phyloP scores from a whole-genome alignment of 2,113 vertebrate genomes.

The Fregata magnificens region DNA sequence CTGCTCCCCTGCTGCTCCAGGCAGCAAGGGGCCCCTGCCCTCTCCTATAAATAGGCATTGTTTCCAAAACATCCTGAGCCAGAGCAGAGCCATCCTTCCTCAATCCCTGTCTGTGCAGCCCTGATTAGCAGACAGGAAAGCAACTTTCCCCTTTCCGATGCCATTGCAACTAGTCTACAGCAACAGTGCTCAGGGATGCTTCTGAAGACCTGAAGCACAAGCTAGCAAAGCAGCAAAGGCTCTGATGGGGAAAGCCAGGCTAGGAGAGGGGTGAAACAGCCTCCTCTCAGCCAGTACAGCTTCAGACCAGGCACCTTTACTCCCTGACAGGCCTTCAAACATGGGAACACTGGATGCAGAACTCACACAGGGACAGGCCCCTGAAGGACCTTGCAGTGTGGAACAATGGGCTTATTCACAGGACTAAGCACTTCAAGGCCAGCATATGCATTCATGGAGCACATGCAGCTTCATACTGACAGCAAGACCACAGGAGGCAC shows the following conservation, averaged over 20 bases:
- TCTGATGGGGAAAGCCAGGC: not conserved
- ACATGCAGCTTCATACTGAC: not conserved
- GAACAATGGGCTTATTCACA: not conserved
- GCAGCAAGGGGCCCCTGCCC: not conserved
- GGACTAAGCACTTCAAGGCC: not conserved
- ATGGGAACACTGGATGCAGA: not conserved
- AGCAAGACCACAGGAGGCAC: not conserved
- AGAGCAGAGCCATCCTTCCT: constrained; percentile 67
- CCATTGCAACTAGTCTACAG: not conserved
- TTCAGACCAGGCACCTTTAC: not conserved
- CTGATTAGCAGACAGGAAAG: constrained; percentile 67
- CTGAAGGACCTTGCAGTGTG: rapidly evolving
- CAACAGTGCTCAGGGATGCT: not conserved
- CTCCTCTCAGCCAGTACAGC: not conserved
- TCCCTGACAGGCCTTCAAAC: not conserved
- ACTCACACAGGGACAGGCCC: not conserved
- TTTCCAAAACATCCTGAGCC: constrained; percentile 67
- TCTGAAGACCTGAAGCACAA: not conserved
- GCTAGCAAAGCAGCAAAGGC: not conserved
- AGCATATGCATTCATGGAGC: rapidly evolving
- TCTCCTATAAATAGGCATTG: constrained; percentile 58
- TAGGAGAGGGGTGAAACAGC: not conserved
- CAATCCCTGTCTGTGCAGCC: not conserved
- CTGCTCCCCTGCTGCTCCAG: not conserved
- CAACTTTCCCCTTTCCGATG: not conserved